These are phyloP conservation scores for Ips nitidus DNA, from an alignment of 1,140 invertebrate genomes.

Conservation along the genomic window DNA sequence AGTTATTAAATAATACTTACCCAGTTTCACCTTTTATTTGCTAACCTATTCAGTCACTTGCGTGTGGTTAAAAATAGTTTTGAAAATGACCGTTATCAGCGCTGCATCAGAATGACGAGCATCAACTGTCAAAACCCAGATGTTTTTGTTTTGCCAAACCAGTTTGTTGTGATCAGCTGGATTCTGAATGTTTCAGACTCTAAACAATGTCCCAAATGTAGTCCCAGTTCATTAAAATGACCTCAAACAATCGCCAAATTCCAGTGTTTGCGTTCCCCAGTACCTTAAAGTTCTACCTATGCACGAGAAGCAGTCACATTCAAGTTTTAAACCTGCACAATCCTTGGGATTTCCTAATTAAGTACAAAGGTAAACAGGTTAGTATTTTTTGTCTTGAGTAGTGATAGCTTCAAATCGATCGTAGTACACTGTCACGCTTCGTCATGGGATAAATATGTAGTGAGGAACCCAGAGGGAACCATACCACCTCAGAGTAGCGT, in stretches of 20 bases:
- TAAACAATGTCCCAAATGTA: too few relatives aligned
- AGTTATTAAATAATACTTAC: too few relatives aligned
- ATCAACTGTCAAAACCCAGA: too few relatives aligned
- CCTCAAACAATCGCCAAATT: slow-evolving; percentile 41
- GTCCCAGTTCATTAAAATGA: slow-evolving; percentile 32
- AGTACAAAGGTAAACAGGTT: slow-evolving; percentile 75
- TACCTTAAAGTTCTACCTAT: slow-evolving; percentile 75
- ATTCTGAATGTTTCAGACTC: too few relatives aligned
- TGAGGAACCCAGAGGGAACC: slow-evolving; percentile 77
- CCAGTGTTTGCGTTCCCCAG: slow-evolving; percentile 84
- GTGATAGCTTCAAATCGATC: slow-evolving; percentile 42
- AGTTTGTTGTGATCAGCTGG: too few relatives aligned
- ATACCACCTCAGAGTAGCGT: slow-evolving; percentile 76
- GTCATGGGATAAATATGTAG: slow-evolving; percentile 77
- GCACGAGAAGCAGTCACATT: slow-evolving; percentile 74
- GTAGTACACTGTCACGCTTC: slow-evolving; percentile 69
- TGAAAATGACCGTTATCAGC: too few relatives aligned
- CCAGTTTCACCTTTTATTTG: too few relatives aligned
- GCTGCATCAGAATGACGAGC: too few relatives aligned
- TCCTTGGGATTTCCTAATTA: slow-evolving; percentile 82
- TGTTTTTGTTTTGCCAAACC: too few relatives aligned
- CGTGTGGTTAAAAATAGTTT: too few relatives aligned
- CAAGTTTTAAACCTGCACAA: slow-evolving; percentile 86
- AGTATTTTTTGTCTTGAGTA: not conserved
- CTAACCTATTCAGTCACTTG: too few relatives aligned